Evolutionary conservation across 2,797 vertebrate species (phyloP), one percentile per base, ranked within the genome.

Genomic region (Telmatherina bonti): DNA sequence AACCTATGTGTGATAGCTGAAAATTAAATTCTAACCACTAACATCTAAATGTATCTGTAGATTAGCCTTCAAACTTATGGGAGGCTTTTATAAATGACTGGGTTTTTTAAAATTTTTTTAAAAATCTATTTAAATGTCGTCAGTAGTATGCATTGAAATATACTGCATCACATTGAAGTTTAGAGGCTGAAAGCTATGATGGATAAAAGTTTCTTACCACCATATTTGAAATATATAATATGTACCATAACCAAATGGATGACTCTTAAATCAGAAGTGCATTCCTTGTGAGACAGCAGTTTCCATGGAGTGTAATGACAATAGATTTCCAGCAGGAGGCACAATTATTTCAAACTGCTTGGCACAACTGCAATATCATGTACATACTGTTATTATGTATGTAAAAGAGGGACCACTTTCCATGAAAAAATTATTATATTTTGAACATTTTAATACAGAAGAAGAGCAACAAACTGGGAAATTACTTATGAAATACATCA

Each of bases 301-400:
- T 24, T 53, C 11, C 1, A 41, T 72, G 67, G 63, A 64, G 29
- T 84, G 92, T 58, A 61, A 52, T 89, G 64, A 71, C 72, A 41
- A 8, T 18, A 18, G 2, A 63, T 63, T 3, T 84, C 92, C 91
- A 93, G 86, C 77, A 93, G 92, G 84, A 78, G 92, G 88, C 85
- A 80, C 60, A 81, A 63, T 85, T 71, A 82, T 64, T 63, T 76
- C 76, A 77, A 74, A 47, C 43, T 18, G 36, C 47, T 38, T 53
- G 27, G 16, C 3, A 10, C 9, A 29, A 51, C 67, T 41, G 6
- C 70, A 79, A 70, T 61, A 66, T 4, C 56, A 20, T 16, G 30
- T 33, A 29, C 30, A 58, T 63, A 67, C 41, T 75, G 10, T 55
- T 26, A 49, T 16, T 55, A 49, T 54, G 52, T 31, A 70, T 72